phyloP scores from a whole-genome alignment of 2,797 vertebrate genomes.

The Columba guinea region DNA sequence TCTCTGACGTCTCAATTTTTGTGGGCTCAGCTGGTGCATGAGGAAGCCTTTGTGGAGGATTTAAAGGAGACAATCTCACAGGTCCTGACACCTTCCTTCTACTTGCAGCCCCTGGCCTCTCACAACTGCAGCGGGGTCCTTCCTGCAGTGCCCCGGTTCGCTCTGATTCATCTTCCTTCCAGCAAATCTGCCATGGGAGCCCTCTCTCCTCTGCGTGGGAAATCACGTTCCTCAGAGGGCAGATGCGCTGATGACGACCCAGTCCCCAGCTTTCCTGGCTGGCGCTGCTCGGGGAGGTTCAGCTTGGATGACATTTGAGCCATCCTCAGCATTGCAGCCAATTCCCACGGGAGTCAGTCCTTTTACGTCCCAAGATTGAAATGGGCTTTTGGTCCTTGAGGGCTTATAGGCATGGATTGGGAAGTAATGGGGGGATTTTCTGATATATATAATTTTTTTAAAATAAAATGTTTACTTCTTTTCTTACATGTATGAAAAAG shows the following conservation, averaged over 20 bases:
- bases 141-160: neutral
- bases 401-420: neutral
- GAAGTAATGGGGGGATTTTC: neutral
- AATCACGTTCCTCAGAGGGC: neutral
- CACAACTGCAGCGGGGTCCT: neutral
- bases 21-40: neutral
- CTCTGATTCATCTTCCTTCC: neutral
- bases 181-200: neutral
- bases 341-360: rapidly evolving
- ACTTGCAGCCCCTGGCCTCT: neutral
- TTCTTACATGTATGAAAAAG: neutral
- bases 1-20: neutral
- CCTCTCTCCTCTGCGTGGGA: neutral
- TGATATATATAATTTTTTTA: no score
- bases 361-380: neutral
- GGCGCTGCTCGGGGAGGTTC: neutral
- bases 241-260: neutral
- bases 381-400: neutral
- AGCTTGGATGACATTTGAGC: neutral
- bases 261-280: neutral
- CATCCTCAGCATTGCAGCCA: neutral
- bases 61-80: neutral
- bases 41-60: neutral
- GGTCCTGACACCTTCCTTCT: neutral
- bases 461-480: neutral